Evolutionary conservation across 1,140 invertebrate genomes (phyloP), one percentile per base, ranked within the genome.

Genomic region (Hormaphis cornu): DNA sequence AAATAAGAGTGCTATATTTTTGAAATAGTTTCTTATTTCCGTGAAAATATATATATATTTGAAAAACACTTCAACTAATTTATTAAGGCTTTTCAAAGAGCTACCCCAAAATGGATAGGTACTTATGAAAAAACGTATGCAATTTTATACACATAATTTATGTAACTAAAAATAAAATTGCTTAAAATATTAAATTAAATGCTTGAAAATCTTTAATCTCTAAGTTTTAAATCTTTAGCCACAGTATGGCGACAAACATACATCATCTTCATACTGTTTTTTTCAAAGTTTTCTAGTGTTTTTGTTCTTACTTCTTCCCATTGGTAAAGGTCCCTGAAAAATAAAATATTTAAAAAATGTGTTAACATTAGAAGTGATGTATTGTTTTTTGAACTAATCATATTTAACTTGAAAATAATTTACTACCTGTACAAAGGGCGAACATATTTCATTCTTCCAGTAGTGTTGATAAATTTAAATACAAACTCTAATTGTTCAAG

Each of bases 361-460:
- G n/a, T 28, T 26, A 20, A 42, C 5, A 54, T 20, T 26, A n/a
- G n/a, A n/a, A n/a, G n/a, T n/a, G n/a, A n/a, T n/a, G n/a, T n/a
- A n/a, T n/a, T n/a, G n/a, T n/a, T 30, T 30, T 52, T 14, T 53
- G 3, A 54, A 30, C 56, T 20, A 5, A 3, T 44, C 8, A 30
- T 20, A 54, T 48, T 12, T 4, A 18, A 22, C 46, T 18, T 46
- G 3, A 52, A 30, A 37, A 46, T 9, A 4, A 28, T 46, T 8
- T 33, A 24, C 24, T 75, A 84, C 82, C 79, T 82, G 77, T 92
- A 95, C 52, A 96, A 82, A 16, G 92, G 91, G 53, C 90, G 81
- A 0, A 91, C 86, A 81, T 86, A 96, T 76, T 96, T 96, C 89
- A 96, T 91, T 71, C 94, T 83, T 58, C 93, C 93, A 76, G 91